These are phyloP conservation scores for Drosophila merina DNA, from an alignment of 2,888 invertebrate species.

Conservation along the genomic window DNA sequence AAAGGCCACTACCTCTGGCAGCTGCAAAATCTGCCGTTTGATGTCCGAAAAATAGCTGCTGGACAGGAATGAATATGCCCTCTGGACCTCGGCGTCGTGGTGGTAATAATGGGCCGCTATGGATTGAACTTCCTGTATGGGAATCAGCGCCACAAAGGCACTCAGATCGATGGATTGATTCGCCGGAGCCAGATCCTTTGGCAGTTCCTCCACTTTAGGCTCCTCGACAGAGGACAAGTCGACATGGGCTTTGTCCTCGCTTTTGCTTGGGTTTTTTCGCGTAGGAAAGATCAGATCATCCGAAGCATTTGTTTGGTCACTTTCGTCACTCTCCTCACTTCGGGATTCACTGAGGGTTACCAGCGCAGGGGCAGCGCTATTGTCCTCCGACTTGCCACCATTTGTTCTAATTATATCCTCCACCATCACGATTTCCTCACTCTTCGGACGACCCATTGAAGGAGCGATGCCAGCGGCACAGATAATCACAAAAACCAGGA, in stretches of 20 bases:
- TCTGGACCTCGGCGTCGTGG: slow-evolving; percentile 80
- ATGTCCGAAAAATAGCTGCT: slow-evolving; percentile 73
- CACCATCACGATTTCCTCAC: slow-evolving; percentile 50
- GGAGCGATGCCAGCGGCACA: neutral
- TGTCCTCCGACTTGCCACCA: slow-evolving; percentile 14
- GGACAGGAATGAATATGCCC: slow-evolving; percentile 76
- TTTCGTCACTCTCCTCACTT: slow-evolving; percentile 45
- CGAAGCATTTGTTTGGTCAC: slow-evolving; percentile 35
- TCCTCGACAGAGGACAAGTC: slow-evolving; percentile 17
- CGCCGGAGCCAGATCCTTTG: slow-evolving; percentile 17
- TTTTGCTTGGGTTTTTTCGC: slow-evolving; percentile 39
- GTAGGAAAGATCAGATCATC: slow-evolving; percentile 81
- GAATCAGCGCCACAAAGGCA: slow-evolving; percentile 80
- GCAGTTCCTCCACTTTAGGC: slow-evolving; percentile 15
- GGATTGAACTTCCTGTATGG: slow-evolving; percentile 74
- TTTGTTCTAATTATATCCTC: slow-evolving; percentile 21
- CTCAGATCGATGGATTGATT: slow-evolving; percentile 76
- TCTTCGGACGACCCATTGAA: slow-evolving; percentile 16
- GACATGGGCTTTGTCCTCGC: slow-evolving; percentile 7
- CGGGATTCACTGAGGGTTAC: slow-evolving; percentile 50
- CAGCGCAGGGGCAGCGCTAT: slow-evolving; percentile 45
- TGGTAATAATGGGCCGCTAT: slow-evolving; percentile 79
- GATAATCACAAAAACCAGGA: slow-evolving; percentile 6
- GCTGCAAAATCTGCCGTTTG: slow-evolving; percentile 69
- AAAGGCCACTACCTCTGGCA: slow-evolving; percentile 80